Evolutionary conservation across 2,113 vertebrate genomes (phyloP), one percentile per base, ranked within the genome.

Genomic region (Passer montanus): DNA sequence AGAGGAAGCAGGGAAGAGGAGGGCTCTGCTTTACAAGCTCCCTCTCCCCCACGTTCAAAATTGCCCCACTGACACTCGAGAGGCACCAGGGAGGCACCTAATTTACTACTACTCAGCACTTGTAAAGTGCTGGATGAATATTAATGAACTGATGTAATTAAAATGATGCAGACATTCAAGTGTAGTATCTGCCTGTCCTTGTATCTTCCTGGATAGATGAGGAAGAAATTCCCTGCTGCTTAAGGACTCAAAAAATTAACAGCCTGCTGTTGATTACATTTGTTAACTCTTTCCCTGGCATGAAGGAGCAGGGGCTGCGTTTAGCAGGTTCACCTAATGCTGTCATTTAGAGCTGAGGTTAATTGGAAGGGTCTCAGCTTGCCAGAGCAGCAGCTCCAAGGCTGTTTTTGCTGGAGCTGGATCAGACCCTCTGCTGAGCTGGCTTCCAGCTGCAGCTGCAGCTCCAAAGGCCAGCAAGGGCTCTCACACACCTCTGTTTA

Each of bases 111-210:
- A n/a, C 88, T 97, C 93, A 92, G 94, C 93, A 86, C 90, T 94
- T 39, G 69, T 9, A 84, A 84, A 95, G 93, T 60, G 93, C 76
- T 10, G 86, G 30, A 84, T 92, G 95, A 96, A 95, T 96, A 95
- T 96, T 96, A 96, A 97, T 88, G 88, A 96, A n/a, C 90, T 90
- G 90, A 95, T 92, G 93, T 95, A 94, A 96, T 96, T 96, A 96
- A 97, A 96, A 93, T 84, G 94, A 96, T 94, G 94, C 93, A 90
- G 94, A 95, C 80, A n/a, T 96, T 92, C 92, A 89, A 94, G 89
- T 94, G 76, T 39, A 95, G 89, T 79, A 94, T 92, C 90, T 96
- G 95, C 94, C 94, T 37, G 94, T 94, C 96, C 94, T 96, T 93
- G 93, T 84, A 58, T 92, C 95, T 95, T 93, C 93, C 95, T 72